Conservation (phyloP, 64 coral and sea anemone genomes). For the Trachythela sp. region DNA sequence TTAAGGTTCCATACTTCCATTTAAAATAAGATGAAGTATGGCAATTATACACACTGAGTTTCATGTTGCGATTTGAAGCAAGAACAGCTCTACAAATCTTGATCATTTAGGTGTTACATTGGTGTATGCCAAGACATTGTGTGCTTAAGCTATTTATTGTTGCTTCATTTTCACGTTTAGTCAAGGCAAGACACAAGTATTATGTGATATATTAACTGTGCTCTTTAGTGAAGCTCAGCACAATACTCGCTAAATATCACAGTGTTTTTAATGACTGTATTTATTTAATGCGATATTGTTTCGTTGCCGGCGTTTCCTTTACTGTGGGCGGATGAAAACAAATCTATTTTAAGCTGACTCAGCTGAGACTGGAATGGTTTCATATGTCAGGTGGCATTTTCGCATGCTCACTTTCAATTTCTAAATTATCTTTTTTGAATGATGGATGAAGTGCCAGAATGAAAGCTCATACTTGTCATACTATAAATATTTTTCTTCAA, state of each 20-base stretch:
- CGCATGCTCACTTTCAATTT: not conserved
- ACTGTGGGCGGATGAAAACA: not conserved
- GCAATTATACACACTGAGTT: too few species aligned
- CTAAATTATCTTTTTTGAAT: not conserved
- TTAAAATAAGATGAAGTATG: not conserved
- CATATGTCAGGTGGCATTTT: not conserved
- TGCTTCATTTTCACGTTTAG: too few species aligned
- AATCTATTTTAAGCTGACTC: not conserved
- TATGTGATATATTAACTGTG: not conserved
- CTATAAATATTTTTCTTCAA: too few species aligned
- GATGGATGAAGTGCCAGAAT: not conserved
- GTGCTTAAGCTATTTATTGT: too few species aligned
- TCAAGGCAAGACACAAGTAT: not conserved
- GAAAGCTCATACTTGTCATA: not conserved
- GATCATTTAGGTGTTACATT: too few species aligned
- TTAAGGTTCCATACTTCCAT: not conserved
- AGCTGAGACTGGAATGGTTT: not conserved
- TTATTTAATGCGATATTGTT: not conserved
- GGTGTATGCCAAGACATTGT: too few species aligned
- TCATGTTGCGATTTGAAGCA: too few species aligned
- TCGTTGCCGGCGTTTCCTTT: not conserved
- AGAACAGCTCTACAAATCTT: too few species aligned
- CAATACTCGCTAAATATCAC: not conserved
- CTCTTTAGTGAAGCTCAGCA: not conserved
- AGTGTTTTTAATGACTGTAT: not conserved